Percentiles rank a stretch among this genome's conserved stretches.
These are phyloP conservation scores for Pseudorhiza aurosa DNA, from an alignment of 30 jellyfish, hydroid and myxozoan species.

Conservation along the genomic window DNA sequence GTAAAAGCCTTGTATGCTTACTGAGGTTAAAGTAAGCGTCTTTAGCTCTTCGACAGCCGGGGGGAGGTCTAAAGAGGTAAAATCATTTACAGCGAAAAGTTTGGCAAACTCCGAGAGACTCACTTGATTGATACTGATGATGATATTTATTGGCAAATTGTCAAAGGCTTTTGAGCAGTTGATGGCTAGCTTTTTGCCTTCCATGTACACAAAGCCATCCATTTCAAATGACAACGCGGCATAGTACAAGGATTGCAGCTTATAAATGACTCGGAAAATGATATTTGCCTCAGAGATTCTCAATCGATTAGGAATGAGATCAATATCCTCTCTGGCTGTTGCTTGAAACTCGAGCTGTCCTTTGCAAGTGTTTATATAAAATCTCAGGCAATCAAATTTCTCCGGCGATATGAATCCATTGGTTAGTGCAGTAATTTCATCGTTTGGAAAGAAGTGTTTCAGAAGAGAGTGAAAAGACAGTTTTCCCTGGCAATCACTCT, in stretches of 20 bases:
- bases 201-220: slow-evolving; percentile 63
- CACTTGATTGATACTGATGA: slow-evolving; percentile 42
- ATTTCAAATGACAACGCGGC: slow-evolving; percentile 57
- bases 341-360: slow-evolving; percentile 67
- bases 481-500: slow-evolving; percentile 66
- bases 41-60: slow-evolving; percentile 75
- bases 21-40: slow-evolving; percentile 52
- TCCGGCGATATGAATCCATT: slow-evolving; percentile 71
- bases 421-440: slow-evolving; percentile 43
- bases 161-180: slow-evolving; percentile 54
- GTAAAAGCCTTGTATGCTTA: slow-evolving; percentile 67
- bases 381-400: slow-evolving; percentile 63
- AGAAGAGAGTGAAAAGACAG: slow-evolving; percentile 65
- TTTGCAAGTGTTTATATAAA: slow-evolving; percentile 72
- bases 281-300: slow-evolving; percentile 64
- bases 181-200: slow-evolving; percentile 38
- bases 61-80: slow-evolving; percentile 63
- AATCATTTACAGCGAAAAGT: slow-evolving; percentile 69
- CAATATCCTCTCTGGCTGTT: slow-evolving; percentile 78
- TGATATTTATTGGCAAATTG: slow-evolving; percentile 54
- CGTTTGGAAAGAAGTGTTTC: slow-evolving; percentile 73
- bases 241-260: slow-evolving; percentile 36
- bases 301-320: slow-evolving; percentile 82
- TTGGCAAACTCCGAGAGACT: slow-evolving; percentile 69
- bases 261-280: slow-evolving; percentile 47